Evolutionary conservation across 2,888 invertebrate species (phyloP).

Genomic region (Tinea pellionella): DNA sequence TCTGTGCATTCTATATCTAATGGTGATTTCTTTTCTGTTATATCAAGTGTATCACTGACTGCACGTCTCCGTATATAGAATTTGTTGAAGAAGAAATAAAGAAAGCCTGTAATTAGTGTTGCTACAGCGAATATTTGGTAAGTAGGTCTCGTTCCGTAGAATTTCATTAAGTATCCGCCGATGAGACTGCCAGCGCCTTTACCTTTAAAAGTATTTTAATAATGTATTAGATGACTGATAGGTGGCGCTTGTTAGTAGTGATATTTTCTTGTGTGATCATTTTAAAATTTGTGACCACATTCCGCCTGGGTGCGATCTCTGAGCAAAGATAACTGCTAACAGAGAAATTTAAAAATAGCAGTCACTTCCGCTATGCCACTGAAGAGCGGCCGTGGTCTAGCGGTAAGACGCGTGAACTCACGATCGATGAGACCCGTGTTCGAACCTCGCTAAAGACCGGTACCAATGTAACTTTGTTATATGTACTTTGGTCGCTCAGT

Average conservation of each 20-base stretch:
- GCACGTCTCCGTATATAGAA: slow-evolving; percentile 71
- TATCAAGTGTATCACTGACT: slow-evolving; percentile 66
- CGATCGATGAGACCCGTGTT: no score
- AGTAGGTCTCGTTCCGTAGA: slow-evolving; percentile 77
- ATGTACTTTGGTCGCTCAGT: no score
- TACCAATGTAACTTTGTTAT: no score
- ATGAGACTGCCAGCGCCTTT: slow-evolving; percentile 81
- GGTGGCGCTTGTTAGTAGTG: background rate
- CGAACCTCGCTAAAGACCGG: no score
- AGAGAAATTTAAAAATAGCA: no score
- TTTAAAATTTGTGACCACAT: no score
- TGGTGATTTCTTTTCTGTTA: slow-evolving; percentile 61
- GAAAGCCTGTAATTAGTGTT: slow-evolving; percentile 72
- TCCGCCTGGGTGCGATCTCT: no score
- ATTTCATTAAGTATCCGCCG: slow-evolving; percentile 81
- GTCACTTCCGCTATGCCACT: no score
- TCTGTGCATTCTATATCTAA: slow-evolving; percentile 39
- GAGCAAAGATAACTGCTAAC: no score
- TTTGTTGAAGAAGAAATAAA: slow-evolving; percentile 77
- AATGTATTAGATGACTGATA: background rate
- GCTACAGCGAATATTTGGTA: slow-evolving; percentile 77
- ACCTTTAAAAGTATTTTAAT: slow-evolving; percentile 52
- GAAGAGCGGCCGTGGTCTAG: no score
- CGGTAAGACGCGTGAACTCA: no score
- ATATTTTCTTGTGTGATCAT: no score